A percentile compares a stretch with the other conserved stretches of the same genome.
These are phyloP conservation scores for Callinectes sapidus DNA, from an alignment of 2,888 invertebrate species.

Conservation along the genomic window DNA sequence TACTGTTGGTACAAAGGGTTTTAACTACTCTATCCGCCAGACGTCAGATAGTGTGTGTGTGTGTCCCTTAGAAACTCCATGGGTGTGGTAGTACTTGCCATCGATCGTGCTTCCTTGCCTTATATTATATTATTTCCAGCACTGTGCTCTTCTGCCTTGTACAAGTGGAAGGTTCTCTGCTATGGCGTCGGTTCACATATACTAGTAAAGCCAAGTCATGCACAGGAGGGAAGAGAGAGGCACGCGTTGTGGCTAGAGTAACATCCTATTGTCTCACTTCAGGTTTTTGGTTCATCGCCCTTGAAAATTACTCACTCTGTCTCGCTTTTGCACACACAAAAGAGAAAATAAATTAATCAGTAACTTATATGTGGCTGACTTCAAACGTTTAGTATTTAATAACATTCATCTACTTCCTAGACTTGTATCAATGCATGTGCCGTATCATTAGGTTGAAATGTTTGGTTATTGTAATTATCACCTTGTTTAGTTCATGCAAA, in stretches of 20 bases:
- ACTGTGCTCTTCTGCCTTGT: background rate
- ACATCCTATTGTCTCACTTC: background rate
- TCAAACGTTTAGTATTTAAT: background rate
- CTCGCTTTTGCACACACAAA: too few species aligned
- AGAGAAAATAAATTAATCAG: too few species aligned
- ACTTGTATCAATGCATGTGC: background rate
- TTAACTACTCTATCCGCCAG: background rate
- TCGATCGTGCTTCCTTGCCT: conserved; percentile 3
- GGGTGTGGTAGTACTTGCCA: conserved; percentile 14
- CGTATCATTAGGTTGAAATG: background rate
- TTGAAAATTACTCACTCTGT: conserved; percentile 20
- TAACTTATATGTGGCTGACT: background rate
- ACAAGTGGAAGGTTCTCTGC: background rate
- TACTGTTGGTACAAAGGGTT: too few species aligned
- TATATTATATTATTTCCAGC: background rate
- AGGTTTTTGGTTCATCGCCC: background rate
- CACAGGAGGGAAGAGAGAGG: background rate
- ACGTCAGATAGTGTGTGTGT: background rate
- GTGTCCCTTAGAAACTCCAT: background rate
- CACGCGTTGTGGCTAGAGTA: background rate
- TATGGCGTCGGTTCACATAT: background rate
- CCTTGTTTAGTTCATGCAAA: background rate
- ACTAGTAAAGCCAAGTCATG: background rate
- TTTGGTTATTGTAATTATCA: background rate
- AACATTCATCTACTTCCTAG: background rate